Percentiles rank a stretch among this genome's conserved stretches.
Evolutionary conservation across 2,797 vertebrate species (phyloP).

Genomic region (Gastrophryne carolinensis): DNA sequence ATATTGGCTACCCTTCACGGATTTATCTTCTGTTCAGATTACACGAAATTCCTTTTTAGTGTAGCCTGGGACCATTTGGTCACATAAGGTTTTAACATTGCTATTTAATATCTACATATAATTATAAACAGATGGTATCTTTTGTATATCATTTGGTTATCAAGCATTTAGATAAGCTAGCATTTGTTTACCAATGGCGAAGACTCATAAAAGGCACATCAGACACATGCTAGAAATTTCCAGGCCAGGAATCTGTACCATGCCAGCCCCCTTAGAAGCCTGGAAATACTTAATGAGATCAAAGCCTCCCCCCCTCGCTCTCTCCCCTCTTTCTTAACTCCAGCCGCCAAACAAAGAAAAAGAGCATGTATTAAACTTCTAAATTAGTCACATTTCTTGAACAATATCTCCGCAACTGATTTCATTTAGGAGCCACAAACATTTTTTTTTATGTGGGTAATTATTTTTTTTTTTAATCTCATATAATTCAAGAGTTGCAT

Average conservation of each 20-base stretch:
- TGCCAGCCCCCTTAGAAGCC: slow-evolving; percentile 71
- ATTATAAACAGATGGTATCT: too few species aligned
- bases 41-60: too few species aligned
- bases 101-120: too few species aligned
- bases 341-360: slow-evolving; percentile 83
- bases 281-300: slow-evolving; percentile 93
- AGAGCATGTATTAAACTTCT: slow-evolving; percentile 44
- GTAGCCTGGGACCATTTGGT: too few species aligned
- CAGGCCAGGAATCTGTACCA: slow-evolving; percentile 66
- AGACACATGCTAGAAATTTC: slow-evolving; percentile 87
- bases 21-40: slow-evolving; percentile 7
- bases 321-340: not conserved
- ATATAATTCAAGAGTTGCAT: not conserved
- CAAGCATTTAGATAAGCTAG: too few species aligned
- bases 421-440: not conserved
- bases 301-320: slow-evolving; percentile 73
- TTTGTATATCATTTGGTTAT: too few species aligned
- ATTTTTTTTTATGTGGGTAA: not conserved
- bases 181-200: slow-evolving; percentile 79
- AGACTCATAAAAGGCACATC: slow-evolving; percentile 78
- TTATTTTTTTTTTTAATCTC: too few species aligned
- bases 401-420: not conserved
- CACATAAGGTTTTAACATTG: too few species aligned
- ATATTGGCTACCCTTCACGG: slow-evolving; percentile 8
- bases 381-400: slow-evolving; percentile 4